Conservation (phyloP, 2,797 vertebrate genomes). For the Acestrorhynchus altus region DNA sequence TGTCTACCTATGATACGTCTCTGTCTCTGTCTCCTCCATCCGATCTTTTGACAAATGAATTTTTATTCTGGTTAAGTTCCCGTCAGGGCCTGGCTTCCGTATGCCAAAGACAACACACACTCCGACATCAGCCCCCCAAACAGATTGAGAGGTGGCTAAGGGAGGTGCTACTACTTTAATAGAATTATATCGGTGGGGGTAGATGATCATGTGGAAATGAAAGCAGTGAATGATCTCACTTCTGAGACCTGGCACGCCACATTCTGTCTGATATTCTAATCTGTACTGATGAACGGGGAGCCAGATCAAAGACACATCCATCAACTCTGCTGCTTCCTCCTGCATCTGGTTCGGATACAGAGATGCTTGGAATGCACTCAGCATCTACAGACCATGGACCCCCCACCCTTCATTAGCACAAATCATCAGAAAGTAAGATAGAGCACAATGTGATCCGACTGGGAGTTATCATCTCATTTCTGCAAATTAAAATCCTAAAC, state of each 20-base stretch:
- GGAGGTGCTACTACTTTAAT: conserved; percentile 59
- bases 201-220: conserved; percentile 56
- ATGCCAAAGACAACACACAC: conserved; percentile 41
- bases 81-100: conserved; percentile 30
- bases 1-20: neutral
- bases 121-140: conserved; percentile 56
- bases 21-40: conserved; percentile 17
- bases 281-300: conserved; percentile 38
- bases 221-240: conserved; percentile 57
- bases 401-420: neutral
- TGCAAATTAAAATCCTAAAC: conserved; percentile 39
- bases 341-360: conserved; percentile 8
- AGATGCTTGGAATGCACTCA: conserved; percentile 17
- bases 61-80: conserved; percentile 54
- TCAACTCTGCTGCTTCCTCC: neutral
- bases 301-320: conserved; percentile 28
- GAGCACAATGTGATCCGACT: neutral
- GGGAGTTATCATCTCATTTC: conserved; percentile 35
- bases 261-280: conserved; percentile 69
- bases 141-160: conserved; percentile 44
- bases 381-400: conserved; percentile 21
- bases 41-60: conserved; percentile 58
- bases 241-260: conserved; percentile 51
- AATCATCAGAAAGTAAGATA: neutral
- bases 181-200: conserved; percentile 58